Conservation (phyloP, 2,797 vertebrate genomes). For the Aulostomus chinensis region DNA sequence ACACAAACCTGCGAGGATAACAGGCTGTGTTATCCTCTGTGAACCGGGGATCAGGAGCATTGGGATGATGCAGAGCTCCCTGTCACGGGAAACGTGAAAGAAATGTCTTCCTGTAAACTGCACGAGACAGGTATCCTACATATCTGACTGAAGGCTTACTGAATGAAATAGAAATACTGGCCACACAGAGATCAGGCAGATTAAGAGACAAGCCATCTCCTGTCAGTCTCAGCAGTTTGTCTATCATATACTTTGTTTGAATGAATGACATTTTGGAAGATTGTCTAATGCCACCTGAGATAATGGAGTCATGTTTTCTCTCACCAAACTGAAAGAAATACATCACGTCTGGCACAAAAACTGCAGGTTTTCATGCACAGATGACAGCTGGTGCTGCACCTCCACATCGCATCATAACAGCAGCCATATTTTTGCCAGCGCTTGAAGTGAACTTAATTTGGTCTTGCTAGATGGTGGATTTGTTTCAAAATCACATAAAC, state of each 20-base stretch:
- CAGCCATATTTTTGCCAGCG: slow-evolving; percentile 1
- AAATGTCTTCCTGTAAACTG: slow-evolving; percentile 40
- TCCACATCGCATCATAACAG: slow-evolving; percentile 18
- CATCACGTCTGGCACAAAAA: slow-evolving; percentile 30
- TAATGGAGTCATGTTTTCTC: slow-evolving; percentile 42
- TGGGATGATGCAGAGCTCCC: slow-evolving; percentile 46
- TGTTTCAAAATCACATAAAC: slow-evolving; percentile 12
- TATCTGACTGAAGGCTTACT: slow-evolving; percentile 38
- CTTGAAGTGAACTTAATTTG: slow-evolving; percentile 8
- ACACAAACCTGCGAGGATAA: slow-evolving; percentile 37
- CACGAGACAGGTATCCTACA: slow-evolving; percentile 36
- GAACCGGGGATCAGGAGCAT: slow-evolving; percentile 46
- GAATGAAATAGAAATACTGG: neutral
- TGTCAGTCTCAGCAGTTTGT: slow-evolving; percentile 44
- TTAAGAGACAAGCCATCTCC: slow-evolving; percentile 46
- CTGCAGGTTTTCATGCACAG: slow-evolving; percentile 19
- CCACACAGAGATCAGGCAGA: slow-evolving; percentile 53
- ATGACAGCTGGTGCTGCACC: slow-evolving; percentile 35
- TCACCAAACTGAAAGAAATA: slow-evolving; percentile 22
- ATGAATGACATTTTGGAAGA: slow-evolving; percentile 53
- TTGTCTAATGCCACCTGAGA: slow-evolving; percentile 50
- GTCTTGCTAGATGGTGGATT: slow-evolving; percentile 1
- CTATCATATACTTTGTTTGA: slow-evolving; percentile 61
- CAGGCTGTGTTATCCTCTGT: slow-evolving; percentile 27
- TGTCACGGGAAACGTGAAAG: slow-evolving; percentile 46